phyloP scores from a whole-genome alignment of 2,797 vertebrate genomes.

The Typhlichthys subterraneus region DNA sequence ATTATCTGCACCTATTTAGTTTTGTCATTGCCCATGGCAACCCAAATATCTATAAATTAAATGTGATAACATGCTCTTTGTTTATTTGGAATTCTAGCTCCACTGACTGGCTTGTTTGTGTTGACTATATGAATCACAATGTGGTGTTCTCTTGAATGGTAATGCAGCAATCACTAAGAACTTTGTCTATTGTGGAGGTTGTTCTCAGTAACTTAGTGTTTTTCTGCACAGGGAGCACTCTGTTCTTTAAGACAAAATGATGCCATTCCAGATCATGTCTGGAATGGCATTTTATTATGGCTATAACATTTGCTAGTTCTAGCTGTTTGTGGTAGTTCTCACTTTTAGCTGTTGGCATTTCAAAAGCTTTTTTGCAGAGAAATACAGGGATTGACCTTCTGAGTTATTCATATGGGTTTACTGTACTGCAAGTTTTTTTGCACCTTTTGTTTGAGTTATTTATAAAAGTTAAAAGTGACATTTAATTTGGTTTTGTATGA shows the following conservation, averaged over 20 bases:
- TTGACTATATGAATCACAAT: neutral
- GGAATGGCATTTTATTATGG: neutral
- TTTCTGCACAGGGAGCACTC: conserved; percentile 4
- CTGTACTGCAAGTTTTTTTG: conserved; percentile 4
- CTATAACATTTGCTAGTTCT: conserved; percentile 13
- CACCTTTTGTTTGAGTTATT: conserved; percentile 16
- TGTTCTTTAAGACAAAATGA: conserved; percentile 11
- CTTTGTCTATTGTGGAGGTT: neutral
- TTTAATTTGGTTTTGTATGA: neutral
- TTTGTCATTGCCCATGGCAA: neutral
- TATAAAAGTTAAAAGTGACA: conserved; percentile 5
- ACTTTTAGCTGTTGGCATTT: neutral
- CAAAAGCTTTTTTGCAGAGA: conserved; percentile 1
- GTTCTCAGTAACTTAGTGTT: neutral
- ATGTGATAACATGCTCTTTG: neutral
- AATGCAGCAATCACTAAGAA: neutral
- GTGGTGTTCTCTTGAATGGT: neutral
- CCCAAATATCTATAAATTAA: neutral
- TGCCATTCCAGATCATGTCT: conserved; percentile 13
- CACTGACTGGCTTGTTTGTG: neutral
- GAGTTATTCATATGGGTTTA: neutral
- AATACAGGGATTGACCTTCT: conserved; percentile 6
- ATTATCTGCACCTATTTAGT: neutral
- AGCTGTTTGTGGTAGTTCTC: conserved; percentile 18
- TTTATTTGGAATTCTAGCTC: conserved; percentile 3